Evolutionary conservation across 2,888 invertebrate species (phyloP).

Genomic region (Willowsia nigromaculata): DNA sequence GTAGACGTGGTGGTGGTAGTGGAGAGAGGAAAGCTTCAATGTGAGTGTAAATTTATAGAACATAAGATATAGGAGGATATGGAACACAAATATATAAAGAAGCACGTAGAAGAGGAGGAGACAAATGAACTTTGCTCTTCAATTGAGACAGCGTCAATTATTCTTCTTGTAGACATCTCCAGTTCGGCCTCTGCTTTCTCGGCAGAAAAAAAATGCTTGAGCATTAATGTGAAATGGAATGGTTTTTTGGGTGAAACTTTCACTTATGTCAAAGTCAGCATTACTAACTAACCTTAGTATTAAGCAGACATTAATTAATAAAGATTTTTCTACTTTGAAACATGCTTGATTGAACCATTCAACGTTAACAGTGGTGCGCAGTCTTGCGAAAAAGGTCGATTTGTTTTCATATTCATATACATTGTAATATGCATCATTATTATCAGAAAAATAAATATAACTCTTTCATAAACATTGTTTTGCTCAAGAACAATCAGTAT

Average conservation of each 20-base stretch:
- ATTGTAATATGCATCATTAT: too few species aligned
- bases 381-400: too few species aligned
- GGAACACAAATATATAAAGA: neutral
- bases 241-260: neutral
- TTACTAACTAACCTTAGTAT: too few species aligned
- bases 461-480: too few species aligned
- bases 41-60: neutral
- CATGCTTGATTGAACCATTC: neutral
- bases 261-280: slow-evolving; percentile 27
- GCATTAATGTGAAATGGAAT: neutral
- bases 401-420: too few species aligned
- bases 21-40: neutral
- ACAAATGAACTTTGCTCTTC: slow-evolving; percentile 69
- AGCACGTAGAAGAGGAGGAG: slow-evolving; percentile 38
- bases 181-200: slow-evolving; percentile 13
- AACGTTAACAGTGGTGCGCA: too few species aligned
- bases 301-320: too few species aligned
- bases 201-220: neutral
- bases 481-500: too few species aligned
- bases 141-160: slow-evolving; percentile 60
- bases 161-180: slow-evolving; percentile 37
- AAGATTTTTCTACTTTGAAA: too few species aligned
- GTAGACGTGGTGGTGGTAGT: neutral
- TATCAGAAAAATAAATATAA: too few species aligned
- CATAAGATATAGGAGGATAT: neutral